These are phyloP conservation scores for Craniophora ligustri DNA, from an alignment of 2,888 invertebrate species.

Conservation along the genomic window DNA sequence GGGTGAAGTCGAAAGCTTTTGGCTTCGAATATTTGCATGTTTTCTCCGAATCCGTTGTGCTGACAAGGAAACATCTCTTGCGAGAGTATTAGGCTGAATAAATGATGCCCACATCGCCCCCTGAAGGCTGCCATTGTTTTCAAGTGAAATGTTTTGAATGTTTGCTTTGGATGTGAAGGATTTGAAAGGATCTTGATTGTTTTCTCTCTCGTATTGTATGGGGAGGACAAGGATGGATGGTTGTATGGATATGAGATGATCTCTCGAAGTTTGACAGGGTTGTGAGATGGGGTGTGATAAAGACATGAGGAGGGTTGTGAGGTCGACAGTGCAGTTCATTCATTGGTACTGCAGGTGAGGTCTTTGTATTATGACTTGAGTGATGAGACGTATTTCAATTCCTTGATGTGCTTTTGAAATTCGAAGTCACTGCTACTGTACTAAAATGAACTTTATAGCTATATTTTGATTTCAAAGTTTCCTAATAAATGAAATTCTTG, in stretches of 20 bases:
- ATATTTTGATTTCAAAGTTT: too few species aligned
- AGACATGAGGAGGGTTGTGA: conserved; percentile 45
- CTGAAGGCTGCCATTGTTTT: conserved; percentile 58
- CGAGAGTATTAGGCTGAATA: conserved; percentile 57
- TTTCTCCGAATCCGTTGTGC: conserved; percentile 66
- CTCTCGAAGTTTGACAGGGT: conserved; percentile 40
- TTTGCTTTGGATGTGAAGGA: conserved; percentile 55
- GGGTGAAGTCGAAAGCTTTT: conserved; percentile 70
- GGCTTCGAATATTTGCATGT: conserved; percentile 75
- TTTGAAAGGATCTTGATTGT: conserved; percentile 55
- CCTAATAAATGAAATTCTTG: too few species aligned
- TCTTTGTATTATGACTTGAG: conserved; percentile 33
- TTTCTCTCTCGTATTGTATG: conserved; percentile 45
- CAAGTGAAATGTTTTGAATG: conserved; percentile 56
- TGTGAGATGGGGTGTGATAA: conserved; percentile 46
- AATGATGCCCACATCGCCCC: conserved; percentile 57
- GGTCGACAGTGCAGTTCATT: conserved; percentile 47
- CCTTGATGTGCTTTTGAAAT: too few species aligned
- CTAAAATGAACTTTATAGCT: too few species aligned
- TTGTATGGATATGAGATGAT: conserved; percentile 39
- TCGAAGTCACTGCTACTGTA: too few species aligned
- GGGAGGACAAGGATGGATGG: conserved; percentile 44
- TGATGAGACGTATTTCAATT: conserved; percentile 26
- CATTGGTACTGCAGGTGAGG: conserved; percentile 30
- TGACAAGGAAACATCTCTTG: conserved; percentile 57